phyloP scores from a whole-genome alignment of 2,113 vertebrate species.

The Falco punctatus region DNA sequence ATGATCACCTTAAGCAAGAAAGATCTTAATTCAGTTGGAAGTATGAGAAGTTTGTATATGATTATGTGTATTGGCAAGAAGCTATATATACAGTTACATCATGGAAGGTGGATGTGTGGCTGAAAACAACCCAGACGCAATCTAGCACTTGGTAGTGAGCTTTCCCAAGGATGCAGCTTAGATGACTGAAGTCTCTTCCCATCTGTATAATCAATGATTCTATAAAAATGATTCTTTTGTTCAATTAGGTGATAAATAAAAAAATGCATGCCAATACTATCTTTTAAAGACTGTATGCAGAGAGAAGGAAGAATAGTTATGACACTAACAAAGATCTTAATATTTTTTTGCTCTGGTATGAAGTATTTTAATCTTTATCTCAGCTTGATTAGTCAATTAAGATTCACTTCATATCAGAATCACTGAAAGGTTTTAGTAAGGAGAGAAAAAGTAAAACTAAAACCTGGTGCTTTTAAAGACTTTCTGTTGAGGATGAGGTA shows the following conservation, averaged over 20 bases:
- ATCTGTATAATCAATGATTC: background rate
- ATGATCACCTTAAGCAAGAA: background rate
- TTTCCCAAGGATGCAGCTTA: background rate
- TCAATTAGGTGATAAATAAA: background rate
- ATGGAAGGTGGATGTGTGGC: background rate
- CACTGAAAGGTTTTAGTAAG: background rate
- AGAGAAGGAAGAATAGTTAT: background rate
- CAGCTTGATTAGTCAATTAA: background rate
- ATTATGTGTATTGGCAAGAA: background rate
- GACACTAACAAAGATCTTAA: background rate
- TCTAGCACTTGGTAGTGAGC: background rate
- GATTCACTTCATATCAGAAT: background rate
- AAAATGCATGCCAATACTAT: background rate
- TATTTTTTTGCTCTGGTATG: background rate
- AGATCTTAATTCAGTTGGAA: background rate
- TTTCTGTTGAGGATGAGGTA: background rate
- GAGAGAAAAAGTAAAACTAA: background rate
- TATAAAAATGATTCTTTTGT: background rate
- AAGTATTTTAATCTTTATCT: background rate
- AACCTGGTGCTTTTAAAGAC: background rate
- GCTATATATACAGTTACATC: background rate
- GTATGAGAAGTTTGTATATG: background rate
- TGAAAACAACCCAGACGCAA: background rate
- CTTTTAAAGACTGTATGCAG: background rate
- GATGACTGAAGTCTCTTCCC: background rate